Conservation (phyloP, 2,113 vertebrate species). For the Tamias sibiricus region DNA sequence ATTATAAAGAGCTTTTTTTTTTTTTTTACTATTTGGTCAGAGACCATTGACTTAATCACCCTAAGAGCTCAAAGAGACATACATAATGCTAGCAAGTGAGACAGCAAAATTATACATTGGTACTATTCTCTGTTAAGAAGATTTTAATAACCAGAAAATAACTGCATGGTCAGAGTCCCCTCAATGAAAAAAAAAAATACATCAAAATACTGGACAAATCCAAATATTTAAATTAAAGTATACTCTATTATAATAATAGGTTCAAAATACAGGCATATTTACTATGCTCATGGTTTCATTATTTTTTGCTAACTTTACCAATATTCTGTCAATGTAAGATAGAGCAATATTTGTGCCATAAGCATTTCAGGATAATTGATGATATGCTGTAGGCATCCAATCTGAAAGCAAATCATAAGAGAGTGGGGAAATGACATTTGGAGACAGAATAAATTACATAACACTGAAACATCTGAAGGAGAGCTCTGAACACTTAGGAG, state of each 20-base stretch:
- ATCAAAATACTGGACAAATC: background rate
- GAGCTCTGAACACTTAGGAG: background rate
- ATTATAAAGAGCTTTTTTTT: constrained; percentile 57
- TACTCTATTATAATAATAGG: background rate
- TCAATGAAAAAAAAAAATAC: constrained; percentile 66
- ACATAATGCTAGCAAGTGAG: constrained; percentile 51
- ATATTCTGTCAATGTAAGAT: constrained; percentile 49
- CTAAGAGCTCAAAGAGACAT: constrained; percentile 59
- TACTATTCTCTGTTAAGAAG: constrained; percentile 74
- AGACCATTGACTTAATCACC: constrained; percentile 39
- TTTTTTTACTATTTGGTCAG: constrained; percentile 57
- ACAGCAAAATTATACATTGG: constrained; percentile 77
- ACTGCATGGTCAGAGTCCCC: background rate
- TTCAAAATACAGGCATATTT: constrained; percentile 49
- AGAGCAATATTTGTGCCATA: constrained; percentile 57
- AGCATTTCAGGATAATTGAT: constrained; percentile 71
- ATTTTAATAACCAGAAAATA: constrained; percentile 61
- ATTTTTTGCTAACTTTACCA: constrained; percentile 73
- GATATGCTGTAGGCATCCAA: constrained; percentile 71
- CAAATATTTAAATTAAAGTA: background rate
- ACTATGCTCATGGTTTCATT: constrained; percentile 66
- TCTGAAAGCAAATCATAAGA: constrained; percentile 81
- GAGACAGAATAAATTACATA: constrained; percentile 80
- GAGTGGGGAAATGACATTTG: constrained; percentile 78
- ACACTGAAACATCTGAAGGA: constrained; percentile 75